These are phyloP conservation scores for Rhynchonycteris naso DNA, from an alignment of 2,797 vertebrate species.

Conservation along the genomic window DNA sequence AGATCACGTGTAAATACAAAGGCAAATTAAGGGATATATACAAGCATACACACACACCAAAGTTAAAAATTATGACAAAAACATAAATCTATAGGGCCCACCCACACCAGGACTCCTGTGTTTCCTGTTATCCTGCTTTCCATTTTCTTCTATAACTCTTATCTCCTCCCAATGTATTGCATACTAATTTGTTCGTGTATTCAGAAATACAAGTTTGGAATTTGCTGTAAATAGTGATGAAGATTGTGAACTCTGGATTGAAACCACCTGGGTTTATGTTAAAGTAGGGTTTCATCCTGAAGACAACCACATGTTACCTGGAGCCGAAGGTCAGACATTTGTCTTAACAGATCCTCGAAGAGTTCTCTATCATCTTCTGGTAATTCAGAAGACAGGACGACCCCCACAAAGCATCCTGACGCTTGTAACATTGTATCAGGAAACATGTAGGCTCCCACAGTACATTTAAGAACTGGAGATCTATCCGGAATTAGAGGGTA, in stretches of 20 bases:
- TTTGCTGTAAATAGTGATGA: neutral
- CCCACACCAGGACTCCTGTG: neutral
- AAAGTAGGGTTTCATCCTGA: constrained; percentile 14
- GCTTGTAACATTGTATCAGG: constrained; percentile 94
- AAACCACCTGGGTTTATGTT: neutral
- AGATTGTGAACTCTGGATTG: neutral
- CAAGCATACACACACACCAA: neutral
- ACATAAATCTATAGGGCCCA: neutral
- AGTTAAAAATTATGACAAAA: too few species aligned
- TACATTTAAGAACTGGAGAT: constrained; percentile 95
- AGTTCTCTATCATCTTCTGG: constrained; percentile 89
- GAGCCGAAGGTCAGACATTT: constrained; percentile 95
- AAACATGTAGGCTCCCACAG: constrained; percentile 97
- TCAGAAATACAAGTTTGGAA: neutral
- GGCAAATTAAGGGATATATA: neutral
- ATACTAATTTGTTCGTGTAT: neutral
- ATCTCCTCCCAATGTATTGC: neutral
- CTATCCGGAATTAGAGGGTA: constrained; percentile 94
- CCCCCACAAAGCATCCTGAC: constrained; percentile 94
- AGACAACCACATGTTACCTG: constrained; percentile 88
- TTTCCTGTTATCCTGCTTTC: neutral
- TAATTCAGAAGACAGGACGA: constrained; percentile 96
- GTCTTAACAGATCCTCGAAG: constrained; percentile 94
- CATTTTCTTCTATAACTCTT: neutral
- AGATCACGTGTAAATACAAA: too few species aligned